Conservation (phyloP, 2,888 invertebrate genomes). For the Troides oblongomaculatus region DNA sequence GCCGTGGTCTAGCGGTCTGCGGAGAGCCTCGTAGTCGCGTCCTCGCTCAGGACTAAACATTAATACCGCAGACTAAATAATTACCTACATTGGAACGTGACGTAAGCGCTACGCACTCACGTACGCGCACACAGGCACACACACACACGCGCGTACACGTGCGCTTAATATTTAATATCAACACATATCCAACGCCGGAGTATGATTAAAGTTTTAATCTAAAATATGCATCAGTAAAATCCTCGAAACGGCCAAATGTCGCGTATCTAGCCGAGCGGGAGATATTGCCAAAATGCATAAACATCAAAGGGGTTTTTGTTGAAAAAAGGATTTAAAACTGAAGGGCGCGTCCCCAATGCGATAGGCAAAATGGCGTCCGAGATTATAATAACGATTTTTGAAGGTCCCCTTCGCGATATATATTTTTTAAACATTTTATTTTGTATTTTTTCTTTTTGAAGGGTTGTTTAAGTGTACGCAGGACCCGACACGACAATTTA, state of each 20-base stretch:
- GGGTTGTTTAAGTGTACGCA: conserved; percentile 73
- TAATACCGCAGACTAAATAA: conserved; percentile 24
- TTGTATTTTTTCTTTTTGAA: conserved; percentile 67
- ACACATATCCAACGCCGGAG: conserved; percentile 31
- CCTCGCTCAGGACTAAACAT: conserved; percentile 8
- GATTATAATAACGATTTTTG: conserved; percentile 80
- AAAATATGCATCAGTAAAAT: conserved; percentile 73
- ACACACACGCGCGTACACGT: neutral
- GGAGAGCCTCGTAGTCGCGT: conserved; percentile 21
- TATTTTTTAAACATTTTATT: conserved; percentile 44
- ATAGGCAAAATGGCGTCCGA: conserved; percentile 75
- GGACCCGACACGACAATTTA: conserved; percentile 66
- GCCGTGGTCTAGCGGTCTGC: conserved; percentile 19
- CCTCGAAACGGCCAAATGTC: conserved; percentile 74
- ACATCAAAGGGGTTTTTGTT: conserved; percentile 78
- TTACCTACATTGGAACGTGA: conserved; percentile 2
- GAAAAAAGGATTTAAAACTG: conserved; percentile 75
- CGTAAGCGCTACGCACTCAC: neutral
- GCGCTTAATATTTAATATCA: conserved; percentile 5
- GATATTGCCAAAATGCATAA: conserved; percentile 76
- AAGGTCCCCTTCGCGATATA: conserved; percentile 61
- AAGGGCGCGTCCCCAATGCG: conserved; percentile 74
- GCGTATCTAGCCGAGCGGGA: conserved; percentile 63
- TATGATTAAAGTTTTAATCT: conserved; percentile 71
- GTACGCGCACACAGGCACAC: neutral